These are phyloP conservation scores for Orthosia gracilis DNA, from an alignment of 2,888 invertebrate genomes.

Conservation along the genomic window DNA sequence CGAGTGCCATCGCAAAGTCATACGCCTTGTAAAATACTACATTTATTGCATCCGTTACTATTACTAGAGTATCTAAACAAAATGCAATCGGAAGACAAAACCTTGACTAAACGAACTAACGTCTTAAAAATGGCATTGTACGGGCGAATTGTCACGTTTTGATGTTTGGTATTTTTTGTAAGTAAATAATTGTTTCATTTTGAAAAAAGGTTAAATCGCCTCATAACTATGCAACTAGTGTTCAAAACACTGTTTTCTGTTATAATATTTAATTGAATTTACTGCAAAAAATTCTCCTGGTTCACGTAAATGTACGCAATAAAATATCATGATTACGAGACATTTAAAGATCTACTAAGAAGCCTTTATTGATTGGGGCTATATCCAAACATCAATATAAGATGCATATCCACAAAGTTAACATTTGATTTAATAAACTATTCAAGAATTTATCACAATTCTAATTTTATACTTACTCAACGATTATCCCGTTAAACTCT, in stretches of 20 bases:
- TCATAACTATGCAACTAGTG: conserved; percentile 27
- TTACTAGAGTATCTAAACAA: conserved; percentile 29
- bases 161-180: background rate
- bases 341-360: conserved; percentile 44
- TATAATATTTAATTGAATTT: conserved; percentile 5
- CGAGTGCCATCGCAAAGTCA: background rate
- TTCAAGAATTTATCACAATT: conserved; percentile 66
- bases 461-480: conserved; percentile 57
- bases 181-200: background rate
- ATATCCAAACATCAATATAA: conserved; percentile 55
- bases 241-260: conserved; percentile 25
- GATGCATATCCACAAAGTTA: conserved; percentile 49
- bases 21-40: conserved; percentile 7
- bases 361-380: conserved; percentile 60
- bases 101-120: conserved; percentile 39
- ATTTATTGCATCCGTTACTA: conserved; percentile 35
- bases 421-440: conserved; percentile 58
- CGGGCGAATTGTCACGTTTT: background rate
- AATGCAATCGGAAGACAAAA: conserved; percentile 53
- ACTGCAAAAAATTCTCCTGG: conserved; percentile 15
- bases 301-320: conserved; percentile 16
- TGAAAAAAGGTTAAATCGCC: background rate
- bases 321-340: conserved; percentile 36
- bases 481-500: conserved; percentile 29
- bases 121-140: conserved; percentile 21